These are phyloP conservation scores for Lithobius niger DNA, from an alignment of 1,140 invertebrate genomes.

Conservation along the genomic window DNA sequence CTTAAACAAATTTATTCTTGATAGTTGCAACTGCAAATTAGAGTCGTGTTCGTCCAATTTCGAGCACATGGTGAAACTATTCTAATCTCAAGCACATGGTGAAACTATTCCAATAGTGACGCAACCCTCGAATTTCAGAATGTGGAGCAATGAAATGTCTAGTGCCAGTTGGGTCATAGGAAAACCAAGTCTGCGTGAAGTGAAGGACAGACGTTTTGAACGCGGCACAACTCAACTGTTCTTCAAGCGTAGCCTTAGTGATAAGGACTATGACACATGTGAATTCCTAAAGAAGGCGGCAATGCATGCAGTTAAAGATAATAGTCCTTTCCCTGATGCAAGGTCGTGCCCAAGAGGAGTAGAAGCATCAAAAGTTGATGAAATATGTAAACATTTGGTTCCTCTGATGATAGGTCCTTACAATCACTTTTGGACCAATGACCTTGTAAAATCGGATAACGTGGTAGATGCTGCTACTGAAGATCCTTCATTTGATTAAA, in stretches of 20 bases:
- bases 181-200: not conserved
- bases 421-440: not conserved
- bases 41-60: not conserved
- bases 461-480: too few relatives aligned
- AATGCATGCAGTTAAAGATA: not conserved
- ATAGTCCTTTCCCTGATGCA: not conserved
- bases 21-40: not conserved
- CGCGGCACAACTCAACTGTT: not conserved
- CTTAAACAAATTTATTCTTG: not conserved
- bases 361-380: not conserved
- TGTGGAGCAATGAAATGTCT: not conserved
- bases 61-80: constrained; percentile 21
- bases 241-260: not conserved
- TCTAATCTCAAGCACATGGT: not conserved
- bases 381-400: not conserved
- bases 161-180: not conserved
- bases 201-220: not conserved
- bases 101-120: not conserved
- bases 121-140: not conserved
- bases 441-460: not conserved
- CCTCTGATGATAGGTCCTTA: not conserved
- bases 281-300: not conserved
- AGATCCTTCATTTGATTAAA: not conserved
- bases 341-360: not conserved
- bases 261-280: not conserved